Base-by-base conservation (phyloP, 2,888 invertebrate genomes). In the Diaprepes abbreviatus region DNA sequence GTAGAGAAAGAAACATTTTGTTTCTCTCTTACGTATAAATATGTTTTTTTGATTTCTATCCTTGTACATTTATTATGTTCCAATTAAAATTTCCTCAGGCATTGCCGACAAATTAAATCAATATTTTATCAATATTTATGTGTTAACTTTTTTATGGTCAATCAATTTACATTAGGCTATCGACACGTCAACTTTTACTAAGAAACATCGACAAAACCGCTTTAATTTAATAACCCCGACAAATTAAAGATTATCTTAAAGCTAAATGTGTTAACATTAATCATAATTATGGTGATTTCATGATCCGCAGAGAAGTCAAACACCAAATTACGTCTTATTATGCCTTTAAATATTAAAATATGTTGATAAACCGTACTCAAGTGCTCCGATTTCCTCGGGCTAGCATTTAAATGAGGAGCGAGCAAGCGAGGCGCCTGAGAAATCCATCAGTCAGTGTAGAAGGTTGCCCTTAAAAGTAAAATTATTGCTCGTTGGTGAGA, bases 301-400 rank as follows among this genome's bases (percentile, higher is more conserved):
- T 74, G 73, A 76, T 75, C 76, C 72, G 70, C 65, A 38, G 68
- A 64, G 70, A 75, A 76, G 74, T 75, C 76, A 76, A 79, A 78
- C 77, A 77, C 75, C 72, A 77, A 77, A 80, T 80, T 79, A 79
- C 75, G 75, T 75, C 77, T 79, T 77, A 79, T 79, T 78, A 79
- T 75, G 70, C 75, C 77, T 74, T 77, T 77, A 78, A 79, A 79
- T 78, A 78, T 80, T 80, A 78, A 80, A 79, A 80, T 80, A 78
- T 76, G 79, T 78, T 78, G 79, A 80, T 79, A 75, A 76, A 77
- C 76, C 78, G 77, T 72, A 71, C 40, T 70, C 71, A 73, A 72
- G 74, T 64, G 74, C 72, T 70, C 71, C 55, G 69, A 74, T 75
- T 75, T 66, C 75, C 70, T 66, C 50, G 62, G 74, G 74, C 73